Base-by-base conservation (phyloP, 2,113 vertebrate genomes). In the Ardeotis arabs region DNA sequence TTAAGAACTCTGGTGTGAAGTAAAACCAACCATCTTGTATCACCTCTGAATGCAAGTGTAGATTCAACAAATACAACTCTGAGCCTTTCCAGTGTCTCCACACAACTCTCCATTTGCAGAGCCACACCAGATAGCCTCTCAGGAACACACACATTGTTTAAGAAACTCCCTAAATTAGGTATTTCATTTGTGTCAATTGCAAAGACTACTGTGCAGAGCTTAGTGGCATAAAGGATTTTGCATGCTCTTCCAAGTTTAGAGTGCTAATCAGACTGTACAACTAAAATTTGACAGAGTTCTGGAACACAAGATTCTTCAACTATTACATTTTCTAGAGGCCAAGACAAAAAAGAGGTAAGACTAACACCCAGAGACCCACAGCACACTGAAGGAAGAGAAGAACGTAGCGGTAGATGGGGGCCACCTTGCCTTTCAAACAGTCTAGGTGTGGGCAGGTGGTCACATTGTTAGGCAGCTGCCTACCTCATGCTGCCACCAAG, bases 61-160 rank as follows among this genome's bases (percentile, higher is more conserved):
- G 31, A 19, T 39, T 37, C 23, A 28, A 17, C 0, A 2, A 47
- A 59, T 31, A 15, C 1, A 0, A 12, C 64, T 37, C 72, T 6
- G 18, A 60, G 63, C 37, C 59, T 4, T 75, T 55, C 37, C 37
- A 20, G 2, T 7, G 18, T 74, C 33, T 80, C 49, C 49, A 29
- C 5, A 25, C 45, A 77, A 55, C 23, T 25, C 24, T 44, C 4
- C 49, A 35, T 17, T 45, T 58, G 33, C 21, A 68, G 14, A 74
- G 35, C 60, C 6, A 2, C 9, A 59, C 22, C 11, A 28, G 29
- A 37, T 3, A 63, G 31, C 35, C 19, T 58, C 41, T 4, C 33
- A 58, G 44, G 17, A 84, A 47, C 33, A 74, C 9, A n/a, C 12
- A 7, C 1, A 14, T 3, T 5, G 33, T 12, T 74, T 45, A 84